Conservation (phyloP, 2,888 invertebrate species). For the Polymixis flavicincta region DNA sequence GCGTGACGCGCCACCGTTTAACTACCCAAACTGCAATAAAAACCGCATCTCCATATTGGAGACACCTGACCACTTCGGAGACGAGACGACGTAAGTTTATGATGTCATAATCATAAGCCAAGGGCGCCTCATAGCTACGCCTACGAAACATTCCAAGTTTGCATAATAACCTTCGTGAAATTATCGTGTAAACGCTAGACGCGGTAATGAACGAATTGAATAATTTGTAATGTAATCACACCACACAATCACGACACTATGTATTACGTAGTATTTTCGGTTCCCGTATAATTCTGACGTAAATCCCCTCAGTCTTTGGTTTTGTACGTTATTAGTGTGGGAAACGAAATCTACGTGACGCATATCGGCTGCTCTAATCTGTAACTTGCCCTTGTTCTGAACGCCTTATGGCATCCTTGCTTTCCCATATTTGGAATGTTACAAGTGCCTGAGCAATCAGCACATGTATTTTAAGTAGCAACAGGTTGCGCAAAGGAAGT, state of each 20-base stretch:
- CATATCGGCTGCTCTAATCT: slow-evolving; percentile 43
- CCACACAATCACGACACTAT: slow-evolving; percentile 42
- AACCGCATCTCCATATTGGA: slow-evolving; percentile 48
- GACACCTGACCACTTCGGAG: slow-evolving; percentile 54
- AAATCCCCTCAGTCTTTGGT: slow-evolving; percentile 26
- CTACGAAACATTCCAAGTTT: slow-evolving; percentile 67
- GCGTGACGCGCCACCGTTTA: slow-evolving; percentile 50
- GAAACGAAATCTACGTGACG: slow-evolving; percentile 47
- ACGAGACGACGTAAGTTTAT: slow-evolving; percentile 56
- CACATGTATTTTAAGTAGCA: slow-evolving; percentile 42
- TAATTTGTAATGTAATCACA: slow-evolving; percentile 66
- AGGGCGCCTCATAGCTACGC: slow-evolving; percentile 68
- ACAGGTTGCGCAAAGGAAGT: slow-evolving; percentile 49
- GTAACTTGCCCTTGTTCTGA: slow-evolving; percentile 47
- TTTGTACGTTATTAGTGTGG: slow-evolving; percentile 39
- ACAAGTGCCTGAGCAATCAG: slow-evolving; percentile 52
- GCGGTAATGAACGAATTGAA: slow-evolving; percentile 61
- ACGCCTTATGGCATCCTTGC: slow-evolving; percentile 54
- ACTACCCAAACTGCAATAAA: slow-evolving; percentile 50
- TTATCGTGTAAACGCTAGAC: slow-evolving; percentile 60
- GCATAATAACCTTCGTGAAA: slow-evolving; percentile 71
- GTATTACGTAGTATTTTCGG: slow-evolving; percentile 45
- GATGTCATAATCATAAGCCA: slow-evolving; percentile 65
- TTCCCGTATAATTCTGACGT: slow-evolving; percentile 46
- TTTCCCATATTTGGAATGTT: slow-evolving; percentile 54